Evolutionary conservation across 2,888 invertebrate species (phyloP).

Genomic region (Nasonia oneida): DNA sequence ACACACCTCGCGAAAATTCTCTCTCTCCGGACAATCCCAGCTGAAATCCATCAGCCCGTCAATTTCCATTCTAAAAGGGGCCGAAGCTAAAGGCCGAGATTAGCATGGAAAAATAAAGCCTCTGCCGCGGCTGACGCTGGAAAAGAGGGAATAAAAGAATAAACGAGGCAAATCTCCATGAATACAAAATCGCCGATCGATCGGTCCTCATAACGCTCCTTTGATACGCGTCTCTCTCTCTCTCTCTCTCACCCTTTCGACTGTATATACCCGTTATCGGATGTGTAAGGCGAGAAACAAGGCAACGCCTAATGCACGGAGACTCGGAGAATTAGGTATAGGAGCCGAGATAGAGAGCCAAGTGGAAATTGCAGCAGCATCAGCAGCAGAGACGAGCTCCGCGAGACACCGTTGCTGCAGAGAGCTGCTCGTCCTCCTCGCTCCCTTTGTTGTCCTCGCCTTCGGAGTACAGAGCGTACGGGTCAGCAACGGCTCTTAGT

Average conservation of each 20-base stretch:
- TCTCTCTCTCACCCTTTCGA: no score
- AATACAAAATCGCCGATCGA: neutral
- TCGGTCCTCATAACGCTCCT: neutral
- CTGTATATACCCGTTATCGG: neutral
- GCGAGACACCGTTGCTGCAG: neutral
- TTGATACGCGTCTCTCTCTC: neutral
- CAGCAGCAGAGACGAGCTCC: neutral
- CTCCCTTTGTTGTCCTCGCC: neutral
- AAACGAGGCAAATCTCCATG: neutral
- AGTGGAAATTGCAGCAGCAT: conserved; percentile 4
- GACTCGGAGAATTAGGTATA: conserved; percentile 3
- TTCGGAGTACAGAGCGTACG: neutral
- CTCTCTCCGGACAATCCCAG: neutral
- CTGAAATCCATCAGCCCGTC: neutral
- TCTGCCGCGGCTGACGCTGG: no score
- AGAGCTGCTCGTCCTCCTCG: neutral
- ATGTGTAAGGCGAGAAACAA: neutral
- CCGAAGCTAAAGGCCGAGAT: neutral
- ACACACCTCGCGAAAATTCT: neutral
- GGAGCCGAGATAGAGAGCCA: neutral
- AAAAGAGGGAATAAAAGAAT: neutral
- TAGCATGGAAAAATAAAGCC: neutral
- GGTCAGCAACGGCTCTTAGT: neutral
- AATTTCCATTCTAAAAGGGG: conserved; percentile 1
- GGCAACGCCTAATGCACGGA: neutral